Percentiles rank a stretch among this genome's conserved stretches.
phyloP scores from a whole-genome alignment of 2,888 invertebrate species.

The Latheticus oryzae region DNA sequence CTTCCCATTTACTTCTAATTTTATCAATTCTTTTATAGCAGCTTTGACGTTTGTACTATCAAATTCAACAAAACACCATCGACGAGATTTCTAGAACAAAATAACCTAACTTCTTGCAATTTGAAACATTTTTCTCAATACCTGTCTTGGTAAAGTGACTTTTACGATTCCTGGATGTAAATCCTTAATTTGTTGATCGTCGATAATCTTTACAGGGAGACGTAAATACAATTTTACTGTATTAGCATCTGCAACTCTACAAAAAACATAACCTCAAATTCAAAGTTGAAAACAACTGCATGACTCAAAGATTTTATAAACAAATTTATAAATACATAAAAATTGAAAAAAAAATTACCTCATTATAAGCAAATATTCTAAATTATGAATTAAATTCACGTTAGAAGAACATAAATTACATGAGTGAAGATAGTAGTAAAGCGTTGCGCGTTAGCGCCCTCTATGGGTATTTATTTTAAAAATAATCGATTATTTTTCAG shows the following conservation, averaged over 20 bases:
- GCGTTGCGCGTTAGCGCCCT: constrained; percentile 13
- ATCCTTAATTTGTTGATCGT: constrained; percentile 55
- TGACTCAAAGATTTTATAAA: background rate
- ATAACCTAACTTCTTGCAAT: background rate
- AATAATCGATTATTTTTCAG: no score
- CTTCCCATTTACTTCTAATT: constrained; percentile 52
- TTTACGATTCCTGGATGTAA: constrained; percentile 58
- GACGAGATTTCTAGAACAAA: constrained; percentile 53
- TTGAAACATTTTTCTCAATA: no score
- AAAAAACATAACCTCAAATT: constrained; percentile 39
- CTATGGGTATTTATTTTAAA: no score
- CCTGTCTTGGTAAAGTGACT: constrained; percentile 58
- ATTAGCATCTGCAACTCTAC: constrained; percentile 46
- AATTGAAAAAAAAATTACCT: constrained; percentile 11
- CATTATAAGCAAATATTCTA: constrained; percentile 15
- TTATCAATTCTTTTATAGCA: constrained; percentile 47
- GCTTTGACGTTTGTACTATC: constrained; percentile 44
- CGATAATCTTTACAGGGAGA: constrained; percentile 56
- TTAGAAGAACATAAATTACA: background rate
- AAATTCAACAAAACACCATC: constrained; percentile 56
- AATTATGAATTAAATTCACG: no score
- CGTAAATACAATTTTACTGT: constrained; percentile 55
- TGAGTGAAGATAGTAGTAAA: constrained; percentile 4
- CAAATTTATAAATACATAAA: background rate
- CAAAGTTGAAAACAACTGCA: background rate